A percentile compares a stretch with the other conserved stretches of the same genome.
Conservation (phyloP, 2,113 vertebrate species). For the Hippoglossus stenolepis region DNA sequence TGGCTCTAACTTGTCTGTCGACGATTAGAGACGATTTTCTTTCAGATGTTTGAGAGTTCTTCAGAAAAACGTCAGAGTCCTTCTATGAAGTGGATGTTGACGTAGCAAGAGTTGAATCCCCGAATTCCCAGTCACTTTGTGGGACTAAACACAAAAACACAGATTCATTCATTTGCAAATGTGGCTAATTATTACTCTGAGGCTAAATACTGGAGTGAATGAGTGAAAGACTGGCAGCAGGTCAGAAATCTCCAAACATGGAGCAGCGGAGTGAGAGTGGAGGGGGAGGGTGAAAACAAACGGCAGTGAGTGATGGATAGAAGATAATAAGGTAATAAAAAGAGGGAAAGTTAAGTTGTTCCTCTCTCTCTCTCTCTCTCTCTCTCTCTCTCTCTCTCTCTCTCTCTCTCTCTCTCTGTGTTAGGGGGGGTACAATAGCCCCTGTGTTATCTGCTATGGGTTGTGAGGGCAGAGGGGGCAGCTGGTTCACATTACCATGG, state of each 20-base stretch:
- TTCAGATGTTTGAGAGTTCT: background rate
- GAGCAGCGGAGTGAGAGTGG: background rate
- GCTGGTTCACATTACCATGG: conserved; percentile 79
- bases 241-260: background rate
- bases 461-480: conserved; percentile 63
- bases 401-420: background rate
- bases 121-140: background rate
- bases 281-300: background rate
- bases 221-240: background rate
- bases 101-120: background rate
- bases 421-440: too few relatives aligned
- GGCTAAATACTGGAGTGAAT: background rate
- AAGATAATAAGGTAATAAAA: conserved; percentile 17
- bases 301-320: background rate
- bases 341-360: background rate
- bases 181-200: conserved; percentile 6
- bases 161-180: conserved; percentile 1
- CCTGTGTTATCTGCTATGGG: conserved; percentile 23
- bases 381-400: background rate
- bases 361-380: background rate
- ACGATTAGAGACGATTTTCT: too few relatives aligned
- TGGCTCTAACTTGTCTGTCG: background rate
- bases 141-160: background rate
- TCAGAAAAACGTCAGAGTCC: background rate
- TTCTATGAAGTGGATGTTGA: background rate